Evolutionary conservation across 1,140 invertebrate genomes (phyloP), one percentile per base, ranked within the genome.

Genomic region (Helicoverpa zea): DNA sequence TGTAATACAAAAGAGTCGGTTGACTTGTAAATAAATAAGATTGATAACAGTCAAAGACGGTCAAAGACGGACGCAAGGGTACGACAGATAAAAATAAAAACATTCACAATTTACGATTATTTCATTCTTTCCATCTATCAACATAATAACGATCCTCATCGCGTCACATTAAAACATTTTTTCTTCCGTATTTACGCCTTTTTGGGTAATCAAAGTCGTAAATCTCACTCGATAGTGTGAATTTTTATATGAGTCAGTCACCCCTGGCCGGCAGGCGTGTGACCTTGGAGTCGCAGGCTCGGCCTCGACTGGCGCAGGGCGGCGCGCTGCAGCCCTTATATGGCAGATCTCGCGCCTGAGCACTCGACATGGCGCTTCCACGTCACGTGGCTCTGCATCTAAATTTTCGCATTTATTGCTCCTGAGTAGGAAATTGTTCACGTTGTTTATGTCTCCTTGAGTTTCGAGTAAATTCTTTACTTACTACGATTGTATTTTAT

Each of bases 171-270:
- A 64, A 80, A 74, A 52, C 70, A 77, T 82, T 83, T 84, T 82
- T 85, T 84, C 85, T 87, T 89, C 88, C 85, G 84, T 82, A 79
- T 83, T 79, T 75, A 73, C 81, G 58, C 81, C 81, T 68, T 83
- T 64, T 76, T 68, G 70, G 81, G 75, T 73, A 85, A 90, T 90
- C 88, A 83, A 78, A 84, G 80, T 83, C 80, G 83, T 88, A 86
- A 90, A 88, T 89, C 84, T 84, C 78, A 16, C 84, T 84, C 81
- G 80, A 85, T 83, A 87, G 88, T 87, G 86, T 87, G 82, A 86
- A 86, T 87, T 87, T 86, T 84, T 82, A 75, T 82, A 84, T 86
- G 88, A 90, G 89, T 91, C 90, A 90, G 86, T 91, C 87, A 91
- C 89, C 89, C 87, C 87, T 81, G 82, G 68, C 79, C 81, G 81